A percentile compares a stretch with the other conserved stretches of the same genome.
Conservation (phyloP, 1,140 invertebrate species). For the Physella acuta region DNA sequence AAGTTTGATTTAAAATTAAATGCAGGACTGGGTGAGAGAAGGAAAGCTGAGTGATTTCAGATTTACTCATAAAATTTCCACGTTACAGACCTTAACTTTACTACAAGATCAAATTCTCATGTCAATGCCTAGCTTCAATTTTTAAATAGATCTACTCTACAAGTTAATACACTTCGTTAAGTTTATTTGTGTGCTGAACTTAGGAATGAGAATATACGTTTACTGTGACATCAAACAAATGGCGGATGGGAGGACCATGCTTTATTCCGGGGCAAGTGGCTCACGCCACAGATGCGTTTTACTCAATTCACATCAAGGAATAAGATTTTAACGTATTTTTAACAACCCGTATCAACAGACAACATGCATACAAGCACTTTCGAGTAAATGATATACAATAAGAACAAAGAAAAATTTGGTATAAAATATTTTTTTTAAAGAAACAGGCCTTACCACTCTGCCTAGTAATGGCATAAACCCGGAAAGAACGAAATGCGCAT, state of each 20-base stretch:
- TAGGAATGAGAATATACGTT: neutral
- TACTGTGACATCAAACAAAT: neutral
- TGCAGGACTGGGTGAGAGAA: no score
- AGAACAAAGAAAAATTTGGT: neutral
- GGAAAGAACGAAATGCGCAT: neutral
- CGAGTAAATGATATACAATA: neutral
- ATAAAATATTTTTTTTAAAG: neutral
- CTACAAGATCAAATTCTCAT: neutral
- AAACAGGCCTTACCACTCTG: neutral
- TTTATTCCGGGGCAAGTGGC: neutral
- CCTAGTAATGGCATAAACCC: neutral
- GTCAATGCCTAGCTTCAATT: neutral
- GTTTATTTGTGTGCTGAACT: neutral
- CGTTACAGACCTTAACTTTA: neutral
- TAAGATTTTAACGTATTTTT: neutral
- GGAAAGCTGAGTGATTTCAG: no score
- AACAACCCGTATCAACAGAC: neutral
- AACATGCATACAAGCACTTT: neutral
- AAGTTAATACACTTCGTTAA: neutral
- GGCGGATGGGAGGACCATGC: neutral
- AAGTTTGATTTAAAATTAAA: no score
- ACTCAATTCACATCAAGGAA: neutral
- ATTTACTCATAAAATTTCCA: neutral
- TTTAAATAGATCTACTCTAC: neutral
- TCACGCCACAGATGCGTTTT: neutral